phyloP scores from a whole-genome alignment of 2,113 vertebrate species.

The Passerina amoena region DNA sequence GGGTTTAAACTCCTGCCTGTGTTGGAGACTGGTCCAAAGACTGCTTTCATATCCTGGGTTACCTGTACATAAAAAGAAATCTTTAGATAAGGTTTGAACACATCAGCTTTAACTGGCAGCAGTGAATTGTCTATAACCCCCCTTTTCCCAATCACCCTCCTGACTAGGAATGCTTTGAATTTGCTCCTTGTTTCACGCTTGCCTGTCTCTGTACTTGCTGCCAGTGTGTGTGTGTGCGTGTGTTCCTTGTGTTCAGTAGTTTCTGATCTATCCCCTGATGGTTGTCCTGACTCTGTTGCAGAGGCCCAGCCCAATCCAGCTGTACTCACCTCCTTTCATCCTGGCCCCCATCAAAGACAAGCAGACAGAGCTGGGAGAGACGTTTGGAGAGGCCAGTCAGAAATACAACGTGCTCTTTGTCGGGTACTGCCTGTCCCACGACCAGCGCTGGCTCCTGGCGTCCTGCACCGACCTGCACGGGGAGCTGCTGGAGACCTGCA shows the following conservation, averaged over 20 bases:
- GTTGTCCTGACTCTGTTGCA: constrained; percentile 61
- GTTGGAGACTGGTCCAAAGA: not conserved
- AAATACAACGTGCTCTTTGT: constrained; percentile 95
- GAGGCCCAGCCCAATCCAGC: constrained; percentile 88
- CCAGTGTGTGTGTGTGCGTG: not conserved
- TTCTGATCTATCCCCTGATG: not conserved
- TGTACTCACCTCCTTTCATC: constrained; percentile 92
- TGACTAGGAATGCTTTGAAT: not conserved
- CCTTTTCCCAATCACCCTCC: not conserved
- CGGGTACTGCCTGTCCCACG: constrained; percentile 95
- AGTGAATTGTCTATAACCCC: not conserved
- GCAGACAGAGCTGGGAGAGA: constrained; percentile 89
- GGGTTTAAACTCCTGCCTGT: not conserved
- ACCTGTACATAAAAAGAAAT: not conserved
- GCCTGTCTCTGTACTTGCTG: not conserved
- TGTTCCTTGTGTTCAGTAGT: not conserved
- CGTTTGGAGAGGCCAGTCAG: constrained; percentile 86
- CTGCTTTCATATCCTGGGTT: not conserved
- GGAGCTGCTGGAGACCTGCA: constrained; percentile 90
- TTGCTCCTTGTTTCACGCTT: not conserved
- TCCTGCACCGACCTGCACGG: constrained; percentile 97
- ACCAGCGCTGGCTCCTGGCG: constrained; percentile 96
- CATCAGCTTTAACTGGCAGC: not conserved
- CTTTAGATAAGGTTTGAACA: not conserved
- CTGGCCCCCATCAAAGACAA: constrained; percentile 90